A percentile compares a stretch with the other conserved stretches of the same genome.
phyloP scores from a whole-genome alignment of 2,797 vertebrate species.

The Emydoidea blandingii region DNA sequence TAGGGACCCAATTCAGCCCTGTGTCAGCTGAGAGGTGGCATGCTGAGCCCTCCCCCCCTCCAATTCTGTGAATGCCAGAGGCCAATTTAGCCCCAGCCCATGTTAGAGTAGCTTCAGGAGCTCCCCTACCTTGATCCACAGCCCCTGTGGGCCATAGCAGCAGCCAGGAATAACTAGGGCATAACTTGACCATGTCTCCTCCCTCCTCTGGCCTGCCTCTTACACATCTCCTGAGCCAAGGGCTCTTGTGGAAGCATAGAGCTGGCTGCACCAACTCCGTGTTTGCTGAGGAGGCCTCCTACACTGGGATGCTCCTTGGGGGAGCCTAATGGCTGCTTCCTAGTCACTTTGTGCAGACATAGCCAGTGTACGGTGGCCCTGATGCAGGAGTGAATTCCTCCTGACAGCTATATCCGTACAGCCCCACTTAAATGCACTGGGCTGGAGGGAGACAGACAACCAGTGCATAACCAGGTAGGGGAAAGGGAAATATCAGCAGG shows the following conservation, averaged over 20 bases:
- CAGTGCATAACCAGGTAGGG: background rate
- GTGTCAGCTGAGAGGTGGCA: background rate
- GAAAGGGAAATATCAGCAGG: background rate
- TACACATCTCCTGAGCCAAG: background rate
- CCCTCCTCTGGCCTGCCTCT: background rate
- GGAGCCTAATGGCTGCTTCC: background rate
- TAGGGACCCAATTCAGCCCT: background rate
- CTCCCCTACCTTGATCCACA: background rate
- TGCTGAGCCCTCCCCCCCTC: background rate
- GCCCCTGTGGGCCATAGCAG: background rate
- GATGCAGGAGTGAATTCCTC: background rate
- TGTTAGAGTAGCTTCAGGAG: slow-evolving; percentile 5
- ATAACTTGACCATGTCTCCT: background rate
- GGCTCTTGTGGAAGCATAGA: background rate
- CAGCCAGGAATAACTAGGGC: background rate
- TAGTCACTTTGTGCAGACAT: background rate
- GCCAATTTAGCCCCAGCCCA: background rate
- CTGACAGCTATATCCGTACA: background rate
- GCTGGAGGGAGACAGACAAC: background rate
- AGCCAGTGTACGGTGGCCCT: no score
- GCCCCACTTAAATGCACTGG: background rate
- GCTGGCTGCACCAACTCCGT: background rate
- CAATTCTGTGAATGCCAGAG: background rate
- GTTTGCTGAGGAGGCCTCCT: background rate
- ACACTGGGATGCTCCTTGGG: background rate